phyloP scores from a whole-genome alignment of 1,140 invertebrate species.

The Drosophila athabasca region DNA sequence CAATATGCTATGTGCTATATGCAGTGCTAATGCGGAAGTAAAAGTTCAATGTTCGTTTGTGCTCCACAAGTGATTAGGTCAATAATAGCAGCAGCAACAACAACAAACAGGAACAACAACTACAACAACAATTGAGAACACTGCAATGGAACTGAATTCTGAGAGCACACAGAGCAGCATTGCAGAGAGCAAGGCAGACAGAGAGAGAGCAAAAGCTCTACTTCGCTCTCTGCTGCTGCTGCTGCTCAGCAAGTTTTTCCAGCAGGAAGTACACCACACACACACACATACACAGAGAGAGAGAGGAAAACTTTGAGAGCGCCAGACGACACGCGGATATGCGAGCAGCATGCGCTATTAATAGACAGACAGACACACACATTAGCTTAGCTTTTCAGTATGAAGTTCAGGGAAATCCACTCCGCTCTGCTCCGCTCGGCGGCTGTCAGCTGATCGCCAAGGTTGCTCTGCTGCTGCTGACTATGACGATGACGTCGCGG shows the following conservation, averaged over 20 bases:
- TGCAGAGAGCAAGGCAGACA: background rate
- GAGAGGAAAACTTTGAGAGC: slow-evolving; percentile 7
- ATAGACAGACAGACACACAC: slow-evolving; percentile 47
- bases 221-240: slow-evolving; percentile 6
- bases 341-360: slow-evolving; percentile 54
- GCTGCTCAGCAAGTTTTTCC: slow-evolving; percentile 39
- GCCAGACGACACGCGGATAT: slow-evolving; percentile 52
- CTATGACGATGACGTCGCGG: slow-evolving; percentile 36
- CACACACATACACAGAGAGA: slow-evolving; percentile 2
- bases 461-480: slow-evolving; percentile 44
- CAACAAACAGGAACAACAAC: slow-evolving; percentile 36
- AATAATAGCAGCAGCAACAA: slow-evolving; percentile 75
- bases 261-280: slow-evolving; percentile 56
- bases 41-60: slow-evolving; percentile 84
- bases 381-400: slow-evolving; percentile 65
- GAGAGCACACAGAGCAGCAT: slow-evolving; percentile 23
- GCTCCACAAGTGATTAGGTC: slow-evolving; percentile 84
- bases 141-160: slow-evolving; percentile 42
- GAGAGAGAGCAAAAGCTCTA: slow-evolving; percentile 45
- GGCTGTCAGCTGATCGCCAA: slow-evolving; percentile 59
- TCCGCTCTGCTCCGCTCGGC: background rate
- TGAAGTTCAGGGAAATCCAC: slow-evolving; percentile 81
- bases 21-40: slow-evolving; percentile 80
- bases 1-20: slow-evolving; percentile 7
- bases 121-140: slow-evolving; percentile 43